These are phyloP conservation scores for Muricea muricata DNA, from an alignment of 92 coral and sea anemone genomes.

Conservation along the genomic window DNA sequence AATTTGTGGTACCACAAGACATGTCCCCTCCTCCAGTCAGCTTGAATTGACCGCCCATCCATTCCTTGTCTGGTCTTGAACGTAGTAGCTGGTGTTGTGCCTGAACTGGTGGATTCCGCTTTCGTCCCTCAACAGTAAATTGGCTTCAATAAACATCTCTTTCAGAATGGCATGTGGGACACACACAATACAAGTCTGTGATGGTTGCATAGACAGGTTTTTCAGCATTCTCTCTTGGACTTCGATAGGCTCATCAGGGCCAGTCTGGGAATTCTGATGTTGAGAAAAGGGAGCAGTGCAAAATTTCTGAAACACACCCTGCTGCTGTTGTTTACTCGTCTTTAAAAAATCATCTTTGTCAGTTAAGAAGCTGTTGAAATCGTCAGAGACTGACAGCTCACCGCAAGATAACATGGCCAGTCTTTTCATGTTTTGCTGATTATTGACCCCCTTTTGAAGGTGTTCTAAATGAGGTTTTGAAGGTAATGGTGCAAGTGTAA, in stretches of 20 bases:
- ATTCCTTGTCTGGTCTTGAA: not conserved
- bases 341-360: conserved; percentile 11
- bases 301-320: conserved; percentile 24
- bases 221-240: too few relatives aligned
- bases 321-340: conserved; percentile 20
- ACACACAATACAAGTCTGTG: not conserved
- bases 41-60: not conserved
- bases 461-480: too few relatives aligned
- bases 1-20: not conserved
- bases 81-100: not conserved
- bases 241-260: too few relatives aligned
- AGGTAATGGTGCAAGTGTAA: too few relatives aligned
- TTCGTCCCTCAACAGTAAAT: not conserved
- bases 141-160: conserved; percentile 12
- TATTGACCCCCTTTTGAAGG: conserved; percentile 26
- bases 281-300: not conserved
- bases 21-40: not conserved
- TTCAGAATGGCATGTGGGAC: not conserved
- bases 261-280: too few relatives aligned
- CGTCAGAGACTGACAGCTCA: conserved; percentile 1
- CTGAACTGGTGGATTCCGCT: not conserved
- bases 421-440: conserved; percentile 49
- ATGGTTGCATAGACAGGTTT: not conserved
- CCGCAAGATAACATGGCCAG: conserved; percentile 46
- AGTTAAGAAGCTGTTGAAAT: not conserved